Base-by-base conservation (phyloP, 2,113 vertebrate species). In the Paradisaea rubra region DNA sequence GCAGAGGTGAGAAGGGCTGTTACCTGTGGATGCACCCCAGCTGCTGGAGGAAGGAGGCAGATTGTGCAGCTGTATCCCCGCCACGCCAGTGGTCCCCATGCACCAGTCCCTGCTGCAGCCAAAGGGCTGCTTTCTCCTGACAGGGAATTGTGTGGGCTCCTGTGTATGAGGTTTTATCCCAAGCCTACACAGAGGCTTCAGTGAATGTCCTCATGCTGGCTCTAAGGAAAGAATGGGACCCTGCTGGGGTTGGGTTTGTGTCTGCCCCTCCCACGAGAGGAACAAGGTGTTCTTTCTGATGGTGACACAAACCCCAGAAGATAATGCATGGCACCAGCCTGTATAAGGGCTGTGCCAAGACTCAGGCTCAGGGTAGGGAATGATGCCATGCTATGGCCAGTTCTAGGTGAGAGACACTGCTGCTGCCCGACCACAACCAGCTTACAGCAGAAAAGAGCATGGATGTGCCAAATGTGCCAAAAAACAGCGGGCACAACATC, bases 391-490 rank as follows among this genome's bases (percentile, higher is more conserved):
- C 20, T 14, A n/a, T 8, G 49, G 37, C 31, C 37, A 81, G 15
- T 30, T 84, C 30, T 18, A 56, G 25, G 6, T 21, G 23, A 77
- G 7, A 39, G 47, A 73, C 42, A 53, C 25, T 39, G n/a, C 44
- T 77, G 50, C 54, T 88, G 27, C 45, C 22, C 0, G 1, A 5
- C 22, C 5, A 4, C 28, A 41, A n/a, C 8, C 24, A 45, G 16
- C 1, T 3, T 22, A 41, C 0, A 11, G 30, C 24, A 89, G 66
- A 23, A 57, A 39, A 42, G 18, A 50, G n/a, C 0, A 0, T 3
- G 18, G 21, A 22, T 76, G 47, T 14, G 7, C 17, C 49, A 69
- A 50, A 53, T 10, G 2, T 1, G 2, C 28, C 2, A 2, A 84
- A 71, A 82, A 56, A 0, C 24, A 41, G 23, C 0, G 0, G 56